These are phyloP conservation scores for Pyrrhia umbra DNA, from an alignment of 2,888 invertebrate genomes.

Conservation along the genomic window DNA sequence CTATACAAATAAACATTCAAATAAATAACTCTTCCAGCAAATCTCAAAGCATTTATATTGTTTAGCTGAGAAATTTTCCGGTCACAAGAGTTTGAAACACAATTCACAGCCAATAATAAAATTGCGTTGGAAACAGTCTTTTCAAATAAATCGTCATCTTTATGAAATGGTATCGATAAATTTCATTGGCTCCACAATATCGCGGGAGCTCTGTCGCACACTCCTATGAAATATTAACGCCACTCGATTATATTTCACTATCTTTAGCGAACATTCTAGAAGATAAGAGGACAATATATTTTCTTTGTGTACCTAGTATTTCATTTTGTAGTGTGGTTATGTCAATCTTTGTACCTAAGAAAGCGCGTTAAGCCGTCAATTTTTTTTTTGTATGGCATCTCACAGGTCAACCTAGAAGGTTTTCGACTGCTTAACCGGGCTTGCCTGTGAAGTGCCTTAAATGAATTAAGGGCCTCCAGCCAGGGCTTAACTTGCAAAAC, in stretches of 20 bases:
- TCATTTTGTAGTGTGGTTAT: not conserved
- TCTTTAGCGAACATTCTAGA: slow-evolving; percentile 32
- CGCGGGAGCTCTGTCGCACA: slow-evolving; percentile 44
- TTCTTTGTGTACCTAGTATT: slow-evolving; percentile 1
- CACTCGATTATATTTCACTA: slow-evolving; percentile 53
- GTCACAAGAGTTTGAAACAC: slow-evolving; percentile 42
- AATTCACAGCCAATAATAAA: slow-evolving; percentile 60
- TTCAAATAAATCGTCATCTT: slow-evolving; percentile 59
- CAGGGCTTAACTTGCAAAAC: no score
- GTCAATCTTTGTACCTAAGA: no score
- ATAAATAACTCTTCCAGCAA: slow-evolving; percentile 13
- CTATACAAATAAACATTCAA: slow-evolving; percentile 3
- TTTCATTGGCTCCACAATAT: slow-evolving; percentile 62
- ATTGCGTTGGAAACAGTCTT: slow-evolving; percentile 50
- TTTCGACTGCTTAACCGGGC: no score
- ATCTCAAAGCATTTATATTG: slow-evolving; percentile 33
- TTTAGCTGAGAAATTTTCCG: slow-evolving; percentile 37
- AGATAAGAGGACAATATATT: slow-evolving; percentile 21
- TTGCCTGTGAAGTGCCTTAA: no score
- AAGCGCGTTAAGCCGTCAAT: no score
- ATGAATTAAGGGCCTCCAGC: no score
- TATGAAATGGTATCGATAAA: slow-evolving; percentile 62
- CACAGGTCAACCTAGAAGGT: no score
- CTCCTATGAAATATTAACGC: slow-evolving; percentile 56
- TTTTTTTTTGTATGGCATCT: no score